These are phyloP conservation scores for Salmo trutta DNA, from an alignment of 2,797 vertebrate species.

Conservation along the genomic window DNA sequence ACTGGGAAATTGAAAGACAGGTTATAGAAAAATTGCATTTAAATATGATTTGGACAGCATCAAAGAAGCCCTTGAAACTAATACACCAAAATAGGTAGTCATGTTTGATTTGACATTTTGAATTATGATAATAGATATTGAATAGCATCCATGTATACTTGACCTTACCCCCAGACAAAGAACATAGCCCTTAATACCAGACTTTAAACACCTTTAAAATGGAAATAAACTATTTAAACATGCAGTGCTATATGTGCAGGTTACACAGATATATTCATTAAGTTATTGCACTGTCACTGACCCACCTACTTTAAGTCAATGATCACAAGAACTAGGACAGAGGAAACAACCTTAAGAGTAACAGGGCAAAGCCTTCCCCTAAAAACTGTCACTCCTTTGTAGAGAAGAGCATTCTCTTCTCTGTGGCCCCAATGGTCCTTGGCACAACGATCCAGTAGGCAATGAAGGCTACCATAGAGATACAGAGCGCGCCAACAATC, in stretches of 20 bases:
- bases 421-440: neutral
- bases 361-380: neutral
- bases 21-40: neutral
- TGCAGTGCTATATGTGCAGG: slow-evolving; percentile 13
- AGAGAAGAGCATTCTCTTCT: slow-evolving; percentile 27
- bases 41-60: neutral
- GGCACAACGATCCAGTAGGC: slow-evolving; percentile 32
- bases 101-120: neutral
- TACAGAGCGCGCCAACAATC: slow-evolving; percentile 47
- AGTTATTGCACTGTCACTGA: neutral
- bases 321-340: neutral
- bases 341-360: neutral
- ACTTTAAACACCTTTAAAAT: slow-evolving; percentile 5
- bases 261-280: neutral
- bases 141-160: no score
- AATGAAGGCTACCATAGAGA: slow-evolving; percentile 52
- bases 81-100: neutral
- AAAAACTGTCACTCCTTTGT: slow-evolving; percentile 13
- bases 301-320: neutral
- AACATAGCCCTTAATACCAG: slow-evolving; percentile 3
- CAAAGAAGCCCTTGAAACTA: neutral
- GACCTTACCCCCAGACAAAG: no score
- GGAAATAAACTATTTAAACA: slow-evolving; percentile 6
- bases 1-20: neutral
- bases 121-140: no score